Percentiles rank a stretch among this genome's conserved stretches.
phyloP scores from a whole-genome alignment of 2,888 invertebrate species.

The Limnephilus lunatus region DNA sequence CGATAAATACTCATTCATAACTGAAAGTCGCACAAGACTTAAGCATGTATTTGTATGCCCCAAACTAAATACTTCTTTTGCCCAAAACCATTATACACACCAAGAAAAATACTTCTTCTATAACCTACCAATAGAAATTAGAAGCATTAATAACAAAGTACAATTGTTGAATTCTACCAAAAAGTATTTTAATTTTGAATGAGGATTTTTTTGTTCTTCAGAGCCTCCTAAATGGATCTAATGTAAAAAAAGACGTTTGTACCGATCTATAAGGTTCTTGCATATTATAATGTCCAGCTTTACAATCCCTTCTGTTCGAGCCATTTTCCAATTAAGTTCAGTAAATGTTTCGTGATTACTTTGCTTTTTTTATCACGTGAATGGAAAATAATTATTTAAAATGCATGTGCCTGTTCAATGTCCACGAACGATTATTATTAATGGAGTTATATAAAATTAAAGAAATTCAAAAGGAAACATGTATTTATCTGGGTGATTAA shows the following conservation, averaged over 20 bases:
- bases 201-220: no score
- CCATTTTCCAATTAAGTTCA: neutral
- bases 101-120: no score
- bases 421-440: neutral
- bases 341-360: neutral
- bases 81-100: no score
- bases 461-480: neutral
- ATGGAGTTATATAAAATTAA: neutral
- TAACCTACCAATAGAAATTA: no score
- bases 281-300: neutral
- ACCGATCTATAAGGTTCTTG: neutral
- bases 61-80: no score
- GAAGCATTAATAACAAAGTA: no score
- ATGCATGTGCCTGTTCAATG: neutral
- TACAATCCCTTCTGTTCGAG: neutral
- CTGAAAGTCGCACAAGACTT: no score
- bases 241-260: neutral
- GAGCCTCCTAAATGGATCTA: no score
- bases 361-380: neutral
- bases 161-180: no score
- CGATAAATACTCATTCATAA: no score
- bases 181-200: no score
- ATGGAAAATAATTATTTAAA: neutral
- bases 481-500: neutral
- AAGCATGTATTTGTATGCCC: no score